phyloP scores from a whole-genome alignment of 1,140 invertebrate species.

The Nomia melanderi region DNA sequence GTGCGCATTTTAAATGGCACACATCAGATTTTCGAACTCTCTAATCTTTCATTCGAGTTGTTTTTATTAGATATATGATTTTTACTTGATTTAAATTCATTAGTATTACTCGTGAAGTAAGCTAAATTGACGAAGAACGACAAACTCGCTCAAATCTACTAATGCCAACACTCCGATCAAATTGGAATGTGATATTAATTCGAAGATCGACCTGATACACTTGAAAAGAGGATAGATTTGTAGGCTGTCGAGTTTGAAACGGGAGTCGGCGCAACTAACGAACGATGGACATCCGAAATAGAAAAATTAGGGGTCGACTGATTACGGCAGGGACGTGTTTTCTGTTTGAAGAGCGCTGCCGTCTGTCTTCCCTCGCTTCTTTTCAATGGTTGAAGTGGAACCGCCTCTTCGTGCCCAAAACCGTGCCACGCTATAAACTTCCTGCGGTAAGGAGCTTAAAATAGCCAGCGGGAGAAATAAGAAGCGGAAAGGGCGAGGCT shows the following conservation, averaged over 20 bases:
- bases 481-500: conserved; percentile 32
- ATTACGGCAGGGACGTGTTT: conserved; percentile 25
- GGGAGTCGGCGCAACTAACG: background rate
- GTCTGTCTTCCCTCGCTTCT: conserved; percentile 26
- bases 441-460: conserved; percentile 60
- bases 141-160: no score
- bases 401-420: conserved; percentile 50
- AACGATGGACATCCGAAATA: background rate
- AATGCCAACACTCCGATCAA: no score
- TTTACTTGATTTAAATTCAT: no score
- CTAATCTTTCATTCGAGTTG: no score
- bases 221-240: background rate
- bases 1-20: no score
- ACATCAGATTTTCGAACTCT: no score
- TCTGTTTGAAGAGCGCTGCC: conserved; percentile 43
- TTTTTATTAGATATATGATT: no score
- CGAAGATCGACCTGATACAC: no score
- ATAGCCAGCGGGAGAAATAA: conserved; percentile 48
- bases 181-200: no score
- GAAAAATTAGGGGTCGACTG: conserved; percentile 14
- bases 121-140: no score
- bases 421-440: conserved; percentile 61
- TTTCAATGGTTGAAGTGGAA: conserved; percentile 42
- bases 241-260: background rate
- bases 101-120: no score